Percentiles rank a stretch among this genome's conserved stretches.
These are phyloP conservation scores for Seira ritae DNA, from an alignment of 2,888 invertebrate species.

Conservation along the genomic window DNA sequence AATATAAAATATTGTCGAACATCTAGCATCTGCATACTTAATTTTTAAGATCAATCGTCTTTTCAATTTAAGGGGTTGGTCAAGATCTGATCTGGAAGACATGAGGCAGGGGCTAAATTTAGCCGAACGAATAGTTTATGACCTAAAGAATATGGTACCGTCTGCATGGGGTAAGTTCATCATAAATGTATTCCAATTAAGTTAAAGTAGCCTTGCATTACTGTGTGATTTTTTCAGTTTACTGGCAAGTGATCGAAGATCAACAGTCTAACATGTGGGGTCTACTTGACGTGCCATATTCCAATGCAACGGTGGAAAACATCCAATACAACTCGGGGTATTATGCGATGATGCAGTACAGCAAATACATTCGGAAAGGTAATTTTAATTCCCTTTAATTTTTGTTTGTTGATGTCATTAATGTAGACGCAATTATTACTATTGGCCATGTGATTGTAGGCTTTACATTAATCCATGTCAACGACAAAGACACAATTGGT, in stretches of 20 bases:
- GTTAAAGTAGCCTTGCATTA: too few species aligned
- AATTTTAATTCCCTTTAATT: neutral
- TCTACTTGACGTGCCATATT: slow-evolving; percentile 68
- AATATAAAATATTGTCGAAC: neutral
- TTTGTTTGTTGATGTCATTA: too few species aligned
- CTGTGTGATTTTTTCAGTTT: slow-evolving; percentile 65
- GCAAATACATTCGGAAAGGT: slow-evolving; percentile 72
- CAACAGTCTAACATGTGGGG: slow-evolving; percentile 68
- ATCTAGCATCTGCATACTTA: neutral
- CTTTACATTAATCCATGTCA: slow-evolving; percentile 61
- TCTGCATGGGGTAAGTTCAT: slow-evolving; percentile 70
- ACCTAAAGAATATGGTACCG: slow-evolving; percentile 67
- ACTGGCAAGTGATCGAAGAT: slow-evolving; percentile 72
- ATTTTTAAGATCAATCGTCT: slow-evolving; percentile 17
- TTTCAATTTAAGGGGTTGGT: slow-evolving; percentile 70
- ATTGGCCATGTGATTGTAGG: slow-evolving; percentile 57
- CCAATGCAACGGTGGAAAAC: slow-evolving; percentile 53
- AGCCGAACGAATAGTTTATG: slow-evolving; percentile 68
- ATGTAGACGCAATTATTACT: too few species aligned
- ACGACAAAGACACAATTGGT: slow-evolving; percentile 61
- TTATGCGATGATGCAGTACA: slow-evolving; percentile 69
- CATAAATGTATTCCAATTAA: too few species aligned
- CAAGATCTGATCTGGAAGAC: slow-evolving; percentile 49
- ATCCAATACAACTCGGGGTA: slow-evolving; percentile 70
- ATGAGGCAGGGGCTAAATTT: slow-evolving; percentile 69